Evolutionary conservation across 2,113 vertebrate species (phyloP), one percentile per base, ranked within the genome.

Genomic region (Gallinago jamesoni): DNA sequence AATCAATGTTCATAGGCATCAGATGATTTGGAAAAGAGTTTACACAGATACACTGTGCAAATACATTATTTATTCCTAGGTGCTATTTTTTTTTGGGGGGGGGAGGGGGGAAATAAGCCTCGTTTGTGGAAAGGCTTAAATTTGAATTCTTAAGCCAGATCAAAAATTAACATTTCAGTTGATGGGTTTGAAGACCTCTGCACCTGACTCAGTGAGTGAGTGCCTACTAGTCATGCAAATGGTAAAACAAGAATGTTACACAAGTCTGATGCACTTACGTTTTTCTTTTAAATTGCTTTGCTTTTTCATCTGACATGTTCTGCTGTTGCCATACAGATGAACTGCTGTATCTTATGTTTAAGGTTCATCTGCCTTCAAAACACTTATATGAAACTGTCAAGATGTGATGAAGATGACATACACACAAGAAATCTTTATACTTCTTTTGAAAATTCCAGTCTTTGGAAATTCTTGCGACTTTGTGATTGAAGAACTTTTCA

Each of bases 381-480:
- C 69, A 70, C 48, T 87, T 56, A 50, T n/a, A 9, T 60, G 53
- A 86, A 93, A 84, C 23, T 55, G 43, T 94, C 76, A 76, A 48
- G 23, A 56, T 5, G 3, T 90, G 74, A 67, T 4, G 12, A 93
- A 97, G 73, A 24, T n/a, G 10, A 72, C 9, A 22, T 64, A 63
- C 10, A 35, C 55, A 48, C 27, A 81, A 48, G 24, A 67, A 86
- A 60, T 48, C 68, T 79, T 88, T 8, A 28, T 30, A 28, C 78
- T 88, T 69, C 37, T 80, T 85, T 75, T 45, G 57, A 80, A 94
- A 94, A 88, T 81, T 81, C 64, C 63, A 73, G 64, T 94, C 93
- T 97, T 97, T 90, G 94, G 81, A 95, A 97, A 87, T 91, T 80
- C 87, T 95, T 94, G 67, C 87, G 83, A 79, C 59, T 96, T 97